These are phyloP conservation scores for Henricia sp. DNA, from an alignment of 53 echinoderm and acorn worm genomes.

Conservation along the genomic window DNA sequence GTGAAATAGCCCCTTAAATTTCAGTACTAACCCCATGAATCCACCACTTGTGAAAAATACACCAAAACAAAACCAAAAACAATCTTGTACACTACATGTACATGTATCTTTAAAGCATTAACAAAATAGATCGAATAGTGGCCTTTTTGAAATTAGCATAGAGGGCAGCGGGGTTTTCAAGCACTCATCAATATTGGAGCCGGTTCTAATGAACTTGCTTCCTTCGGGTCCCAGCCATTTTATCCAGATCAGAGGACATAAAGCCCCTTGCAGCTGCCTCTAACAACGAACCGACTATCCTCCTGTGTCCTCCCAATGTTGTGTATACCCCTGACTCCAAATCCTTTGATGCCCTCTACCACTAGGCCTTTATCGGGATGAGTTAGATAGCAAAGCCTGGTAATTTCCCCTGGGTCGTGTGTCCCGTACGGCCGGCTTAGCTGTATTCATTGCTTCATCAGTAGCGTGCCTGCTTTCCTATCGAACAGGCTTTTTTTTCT, in stretches of 20 bases:
- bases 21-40: too few relatives aligned
- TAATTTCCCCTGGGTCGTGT: slow-evolving; percentile 49
- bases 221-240: slow-evolving; percentile 25
- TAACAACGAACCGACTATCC: neutral
- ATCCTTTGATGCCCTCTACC: slow-evolving; percentile 48
- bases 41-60: too few relatives aligned
- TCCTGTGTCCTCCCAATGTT: neutral
- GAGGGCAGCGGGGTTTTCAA: too few relatives aligned
- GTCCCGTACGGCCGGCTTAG: slow-evolving; percentile 41
- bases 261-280: slow-evolving; percentile 23
- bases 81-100: too few relatives aligned
- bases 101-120: too few relatives aligned
- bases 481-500: neutral
- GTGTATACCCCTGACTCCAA: slow-evolving; percentile 8
- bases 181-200: slow-evolving; percentile 25
- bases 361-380: slow-evolving; percentile 44
- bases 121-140: too few relatives aligned
- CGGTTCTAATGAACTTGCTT: neutral
- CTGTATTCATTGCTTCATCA: slow-evolving; percentile 22
- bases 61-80: too few relatives aligned
- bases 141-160: too few relatives aligned
- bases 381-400: slow-evolving; percentile 52
- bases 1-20: too few relatives aligned
- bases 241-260: slow-evolving; percentile 30
- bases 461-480: neutral